phyloP scores from a whole-genome alignment of 1,140 invertebrate species.

The Drosophila santomea region DNA sequence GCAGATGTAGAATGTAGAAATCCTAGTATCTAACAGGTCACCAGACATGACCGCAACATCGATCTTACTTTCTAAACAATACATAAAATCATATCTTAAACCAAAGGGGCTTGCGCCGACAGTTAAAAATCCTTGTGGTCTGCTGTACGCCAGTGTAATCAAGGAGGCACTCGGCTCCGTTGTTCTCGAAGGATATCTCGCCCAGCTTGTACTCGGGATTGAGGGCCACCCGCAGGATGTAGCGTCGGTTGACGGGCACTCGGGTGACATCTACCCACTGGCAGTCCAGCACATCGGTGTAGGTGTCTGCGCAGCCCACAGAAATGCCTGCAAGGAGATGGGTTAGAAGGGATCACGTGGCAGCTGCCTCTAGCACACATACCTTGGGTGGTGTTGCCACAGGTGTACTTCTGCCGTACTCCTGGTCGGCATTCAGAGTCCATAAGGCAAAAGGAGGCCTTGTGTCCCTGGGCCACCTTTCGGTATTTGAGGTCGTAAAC shows the following conservation, averaged over 20 bases:
- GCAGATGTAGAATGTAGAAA: no score
- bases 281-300: conserved; percentile 96
- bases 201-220: conserved; percentile 91
- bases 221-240: conserved; percentile 91
- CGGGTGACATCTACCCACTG: conserved; percentile 99
- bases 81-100: conserved; percentile 38
- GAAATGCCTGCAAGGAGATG: conserved; percentile 89
- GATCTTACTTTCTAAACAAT: background rate
- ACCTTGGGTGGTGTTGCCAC: conserved; percentile 95
- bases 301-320: conserved; percentile 97
- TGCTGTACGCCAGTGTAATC: conserved; percentile 88
- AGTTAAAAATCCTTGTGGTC: conserved; percentile 90
- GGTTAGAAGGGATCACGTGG: conserved; percentile 23
- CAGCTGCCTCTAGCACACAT: conserved; percentile 76
- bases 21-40: no score
- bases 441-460: conserved; percentile 98
- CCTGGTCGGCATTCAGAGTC: conserved; percentile 94
- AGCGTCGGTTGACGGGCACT: conserved; percentile 92
- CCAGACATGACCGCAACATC: background rate
- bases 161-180: conserved; percentile 93
- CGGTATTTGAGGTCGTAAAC: conserved; percentile 90
- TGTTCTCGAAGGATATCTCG: conserved; percentile 95
- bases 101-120: conserved; percentile 88
- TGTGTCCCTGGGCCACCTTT: conserved; percentile 96
- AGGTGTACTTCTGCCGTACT: conserved; percentile 90